Base-by-base conservation (phyloP, 2,113 vertebrate species). In the Prochilodus magdalenae region DNA sequence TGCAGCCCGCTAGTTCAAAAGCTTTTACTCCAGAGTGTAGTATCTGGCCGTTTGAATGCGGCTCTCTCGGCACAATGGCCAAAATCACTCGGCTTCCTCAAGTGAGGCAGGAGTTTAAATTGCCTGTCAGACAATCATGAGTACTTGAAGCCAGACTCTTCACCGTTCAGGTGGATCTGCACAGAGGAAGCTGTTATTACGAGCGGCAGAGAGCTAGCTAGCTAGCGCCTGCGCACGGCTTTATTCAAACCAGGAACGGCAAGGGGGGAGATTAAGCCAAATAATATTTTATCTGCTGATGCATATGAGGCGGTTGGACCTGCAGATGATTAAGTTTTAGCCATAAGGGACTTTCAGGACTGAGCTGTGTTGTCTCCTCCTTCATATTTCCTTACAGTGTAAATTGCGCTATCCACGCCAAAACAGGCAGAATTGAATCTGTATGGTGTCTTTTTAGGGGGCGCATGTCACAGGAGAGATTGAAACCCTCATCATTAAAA, bases 91-190 rank as follows among this genome's bases (percentile, higher is more conserved):
- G 14, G 24, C 49, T 81, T 73, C 62, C 62, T 60, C 62, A 1
- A 72, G 29, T 36, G 55, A 44, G 60, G 33, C 73, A 70, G 24
- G 26, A 70, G 49, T 67, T 82, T 71, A 82, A 29, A 82, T 82
- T 76, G 65, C 73, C 80, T 82, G 80, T 76, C 80, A 82, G 80
- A 76, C 73, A 60, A 70, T 82, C 80, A 76, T 14, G 63, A n/a
- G 80, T 59, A 76, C 47, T 70, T 30, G 57, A 20, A 76, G 51
- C 65, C 69, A 27, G 33, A 69, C 22, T 26, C 18, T 26, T 67
- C 55, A 20, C 63, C 26, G 36, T 82, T 82, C 40, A 30, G 30
- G 44, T 51, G 60, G 74, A 59, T 73, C 73, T 47, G 73, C 57
- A 47, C 30, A 74, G 16, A 72, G 59, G 80, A 70, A 49, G 51